Conservation (phyloP, 2,888 invertebrate genomes). For the Ellobium chinense region DNA sequence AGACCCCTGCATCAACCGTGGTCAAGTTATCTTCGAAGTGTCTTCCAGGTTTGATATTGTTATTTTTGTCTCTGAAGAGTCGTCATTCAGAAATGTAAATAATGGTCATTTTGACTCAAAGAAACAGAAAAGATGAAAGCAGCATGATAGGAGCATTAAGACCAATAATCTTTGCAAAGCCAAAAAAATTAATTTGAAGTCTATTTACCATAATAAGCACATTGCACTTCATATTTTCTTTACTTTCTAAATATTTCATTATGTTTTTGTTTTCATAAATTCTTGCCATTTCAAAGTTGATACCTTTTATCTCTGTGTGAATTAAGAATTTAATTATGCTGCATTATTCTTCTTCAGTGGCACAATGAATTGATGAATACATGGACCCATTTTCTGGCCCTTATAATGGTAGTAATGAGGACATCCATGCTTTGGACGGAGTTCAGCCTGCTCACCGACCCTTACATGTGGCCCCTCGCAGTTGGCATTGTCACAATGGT, state of each 20-base stretch:
- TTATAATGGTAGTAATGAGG: conserved; percentile 58
- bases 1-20: conserved; percentile 75
- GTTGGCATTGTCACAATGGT: conserved; percentile 72
- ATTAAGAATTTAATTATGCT: too few relatives aligned
- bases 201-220: too few relatives aligned
- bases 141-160: too few relatives aligned
- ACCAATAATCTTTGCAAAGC: too few relatives aligned
- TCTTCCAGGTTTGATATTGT: conserved; percentile 67
- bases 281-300: too few relatives aligned
- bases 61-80: too few relatives aligned
- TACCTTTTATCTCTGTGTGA: too few relatives aligned
- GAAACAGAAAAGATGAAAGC: background rate
- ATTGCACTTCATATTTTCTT: too few relatives aligned
- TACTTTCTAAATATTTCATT: too few relatives aligned
- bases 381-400: conserved; percentile 76
- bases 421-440: conserved; percentile 60
- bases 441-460: conserved; percentile 70
- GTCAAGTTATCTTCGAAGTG: conserved; percentile 73
- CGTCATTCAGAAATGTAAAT: too few relatives aligned
- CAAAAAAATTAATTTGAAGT: too few relatives aligned
- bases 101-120: background rate
- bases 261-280: too few relatives aligned
- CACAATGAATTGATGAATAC: conserved; percentile 78
- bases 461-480: conserved; percentile 75
- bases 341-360: conserved; percentile 67